Evolutionary conservation across 2,797 vertebrate species (phyloP).

Genomic region (Bryconaethiops microstoma): DNA sequence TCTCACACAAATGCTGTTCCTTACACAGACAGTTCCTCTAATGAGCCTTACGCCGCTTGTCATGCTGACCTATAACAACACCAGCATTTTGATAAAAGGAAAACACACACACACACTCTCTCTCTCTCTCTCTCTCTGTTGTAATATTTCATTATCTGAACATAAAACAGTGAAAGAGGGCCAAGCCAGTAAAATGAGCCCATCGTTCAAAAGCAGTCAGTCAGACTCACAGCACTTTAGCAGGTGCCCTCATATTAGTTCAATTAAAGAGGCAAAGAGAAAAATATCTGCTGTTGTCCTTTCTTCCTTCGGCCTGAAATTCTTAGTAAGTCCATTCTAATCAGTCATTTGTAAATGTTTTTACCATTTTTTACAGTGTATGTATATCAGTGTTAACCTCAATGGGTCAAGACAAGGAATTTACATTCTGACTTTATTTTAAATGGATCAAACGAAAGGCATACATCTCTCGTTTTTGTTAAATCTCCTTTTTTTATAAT

Average conservation of each 20-base stretch:
- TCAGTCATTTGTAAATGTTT: slow-evolving; percentile 61
- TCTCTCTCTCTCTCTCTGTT: background rate
- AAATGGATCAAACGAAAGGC: too few relatives aligned
- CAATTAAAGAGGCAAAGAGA: slow-evolving; percentile 44
- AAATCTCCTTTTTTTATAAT: too few relatives aligned
- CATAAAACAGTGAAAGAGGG: slow-evolving; percentile 10
- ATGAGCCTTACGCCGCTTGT: slow-evolving; percentile 23
- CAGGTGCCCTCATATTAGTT: slow-evolving; percentile 41
- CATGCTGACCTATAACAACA: slow-evolving; percentile 2
- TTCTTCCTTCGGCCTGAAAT: slow-evolving; percentile 38
- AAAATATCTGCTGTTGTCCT: slow-evolving; percentile 28
- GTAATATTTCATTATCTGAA: slow-evolving; percentile 23
- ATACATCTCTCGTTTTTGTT: too few relatives aligned
- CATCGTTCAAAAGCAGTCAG: slow-evolving; percentile 10
- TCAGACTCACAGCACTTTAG: slow-evolving; percentile 24
- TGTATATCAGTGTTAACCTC: too few relatives aligned
- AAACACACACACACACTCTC: background rate
- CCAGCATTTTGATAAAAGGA: background rate
- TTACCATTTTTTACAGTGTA: too few relatives aligned
- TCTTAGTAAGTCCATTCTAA: slow-evolving; percentile 67
- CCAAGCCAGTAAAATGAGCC: background rate
- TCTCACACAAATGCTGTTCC: slow-evolving; percentile 36
- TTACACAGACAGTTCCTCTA: slow-evolving; percentile 13
- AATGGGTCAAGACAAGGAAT: too few relatives aligned
- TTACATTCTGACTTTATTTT: too few relatives aligned